These are phyloP conservation scores for Nasua narica DNA, from an alignment of 2,797 vertebrate species.

Conservation along the genomic window DNA sequence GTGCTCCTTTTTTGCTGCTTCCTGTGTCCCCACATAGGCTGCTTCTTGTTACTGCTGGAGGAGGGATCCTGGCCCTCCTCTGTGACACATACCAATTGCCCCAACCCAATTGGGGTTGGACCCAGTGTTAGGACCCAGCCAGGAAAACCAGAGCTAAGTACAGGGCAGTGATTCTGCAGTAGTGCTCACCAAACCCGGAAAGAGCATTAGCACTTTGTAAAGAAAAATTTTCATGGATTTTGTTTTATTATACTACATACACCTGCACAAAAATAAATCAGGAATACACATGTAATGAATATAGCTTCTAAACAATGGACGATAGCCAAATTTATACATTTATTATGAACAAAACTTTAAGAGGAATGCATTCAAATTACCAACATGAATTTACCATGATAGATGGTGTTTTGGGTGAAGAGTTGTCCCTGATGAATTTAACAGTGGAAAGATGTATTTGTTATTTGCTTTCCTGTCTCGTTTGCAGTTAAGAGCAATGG, in stretches of 20 bases:
- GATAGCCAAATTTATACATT: not conserved
- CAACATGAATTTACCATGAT: not conserved
- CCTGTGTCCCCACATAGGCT: accelerated
- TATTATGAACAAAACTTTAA: not conserved
- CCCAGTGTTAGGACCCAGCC: not conserved
- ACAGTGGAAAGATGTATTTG: not conserved
- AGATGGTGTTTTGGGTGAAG: not conserved
- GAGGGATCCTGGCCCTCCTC: not conserved
- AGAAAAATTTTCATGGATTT: not conserved
- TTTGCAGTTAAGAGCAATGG: not conserved
- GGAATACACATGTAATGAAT: not conserved
- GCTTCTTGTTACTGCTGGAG: not conserved
- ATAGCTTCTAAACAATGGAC: not conserved
- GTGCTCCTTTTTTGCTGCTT: not conserved
- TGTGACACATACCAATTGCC: accelerated
- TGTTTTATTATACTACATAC: not conserved
- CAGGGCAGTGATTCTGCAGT: not conserved
- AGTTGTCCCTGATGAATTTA: not conserved
- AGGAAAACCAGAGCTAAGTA: not conserved
- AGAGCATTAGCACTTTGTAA: not conserved
- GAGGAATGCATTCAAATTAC: not conserved
- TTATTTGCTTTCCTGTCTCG: not conserved
- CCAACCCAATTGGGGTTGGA: too few relatives aligned
- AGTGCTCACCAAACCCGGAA: not conserved
- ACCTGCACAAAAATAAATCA: not conserved